Evolutionary conservation across 2,797 vertebrate species (phyloP).

Genomic region (Hemitrygon akajei): DNA sequence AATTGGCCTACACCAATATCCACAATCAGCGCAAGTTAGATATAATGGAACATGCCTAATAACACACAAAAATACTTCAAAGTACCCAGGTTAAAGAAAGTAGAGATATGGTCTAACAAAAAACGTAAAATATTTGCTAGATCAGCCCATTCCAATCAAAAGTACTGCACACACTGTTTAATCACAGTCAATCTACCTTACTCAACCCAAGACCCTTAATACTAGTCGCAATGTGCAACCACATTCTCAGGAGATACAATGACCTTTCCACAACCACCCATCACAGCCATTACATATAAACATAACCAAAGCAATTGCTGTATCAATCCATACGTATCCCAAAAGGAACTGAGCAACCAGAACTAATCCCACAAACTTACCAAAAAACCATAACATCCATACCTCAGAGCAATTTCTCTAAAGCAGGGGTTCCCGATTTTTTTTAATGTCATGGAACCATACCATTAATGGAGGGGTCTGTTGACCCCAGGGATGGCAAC

Average conservation of each 20-base stretch:
- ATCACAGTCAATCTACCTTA: background rate
- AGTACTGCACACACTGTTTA: background rate
- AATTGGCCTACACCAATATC: slow-evolving; percentile 43
- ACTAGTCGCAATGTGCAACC: background rate
- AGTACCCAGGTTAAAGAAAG: background rate
- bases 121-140: background rate
- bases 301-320: background rate
- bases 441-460: too few relatives aligned
- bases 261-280: background rate
- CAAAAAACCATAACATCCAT: background rate
- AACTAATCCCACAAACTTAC: background rate
- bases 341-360: too few relatives aligned
- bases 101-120: background rate
- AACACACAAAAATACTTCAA: background rate
- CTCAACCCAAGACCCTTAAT: background rate
- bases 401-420: background rate
- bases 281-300: background rate
- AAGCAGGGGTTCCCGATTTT: background rate
- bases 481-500: too few relatives aligned
- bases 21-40: slow-evolving; percentile 38
- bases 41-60: background rate
- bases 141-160: background rate
- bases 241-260: background rate
- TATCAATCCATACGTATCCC: background rate
- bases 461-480: too few relatives aligned